Conservation (phyloP, 2,888 invertebrate genomes). For the Microplitis manilae region DNA sequence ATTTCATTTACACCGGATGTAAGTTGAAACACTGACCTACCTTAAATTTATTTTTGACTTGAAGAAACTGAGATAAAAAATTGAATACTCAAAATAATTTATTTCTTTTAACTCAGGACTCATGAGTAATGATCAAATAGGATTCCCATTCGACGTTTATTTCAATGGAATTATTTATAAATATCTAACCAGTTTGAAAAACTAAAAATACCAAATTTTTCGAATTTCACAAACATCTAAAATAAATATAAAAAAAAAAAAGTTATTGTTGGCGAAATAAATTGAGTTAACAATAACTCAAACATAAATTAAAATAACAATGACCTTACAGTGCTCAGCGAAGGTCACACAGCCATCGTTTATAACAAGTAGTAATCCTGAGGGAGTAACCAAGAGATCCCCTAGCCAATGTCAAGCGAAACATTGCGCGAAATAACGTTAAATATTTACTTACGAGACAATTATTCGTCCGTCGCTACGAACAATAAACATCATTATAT, state of each 20-base stretch:
- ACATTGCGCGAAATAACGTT: slow-evolving; percentile 72
- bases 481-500: slow-evolving; percentile 72
- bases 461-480: slow-evolving; percentile 60
- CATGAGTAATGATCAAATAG: too few species aligned
- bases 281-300: not conserved
- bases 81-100: too few species aligned
- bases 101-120: too few species aligned
- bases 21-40: too few species aligned
- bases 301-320: slow-evolving; percentile 13
- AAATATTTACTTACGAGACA: slow-evolving; percentile 69
- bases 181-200: too few species aligned
- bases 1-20: too few species aligned
- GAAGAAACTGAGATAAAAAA: too few species aligned
- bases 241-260: not conserved
- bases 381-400: slow-evolving; percentile 19
- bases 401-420: slow-evolving; percentile 56
- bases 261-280: not conserved
- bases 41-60: too few species aligned
- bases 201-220: too few species aligned
- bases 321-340: not conserved
- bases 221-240: too few species aligned
- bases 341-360: not conserved
- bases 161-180: too few species aligned
- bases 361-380: not conserved
- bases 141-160: too few species aligned